Conservation (phyloP, 2,113 vertebrate species). For the Malaclemys terrapin region DNA sequence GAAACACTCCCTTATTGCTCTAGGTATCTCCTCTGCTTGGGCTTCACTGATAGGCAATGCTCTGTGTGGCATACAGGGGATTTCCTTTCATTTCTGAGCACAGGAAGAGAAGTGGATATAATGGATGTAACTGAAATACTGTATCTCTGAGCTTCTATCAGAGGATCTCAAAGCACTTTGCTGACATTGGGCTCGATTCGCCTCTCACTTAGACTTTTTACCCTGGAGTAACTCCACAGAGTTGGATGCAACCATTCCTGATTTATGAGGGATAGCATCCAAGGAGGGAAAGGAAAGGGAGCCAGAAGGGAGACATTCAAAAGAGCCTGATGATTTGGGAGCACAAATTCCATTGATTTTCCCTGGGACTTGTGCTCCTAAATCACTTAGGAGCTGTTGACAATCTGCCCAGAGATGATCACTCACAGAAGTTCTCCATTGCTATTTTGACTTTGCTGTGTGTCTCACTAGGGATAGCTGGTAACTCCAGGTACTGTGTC, state of each 20-base stretch:
- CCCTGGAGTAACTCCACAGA: neutral
- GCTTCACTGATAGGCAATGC: neutral
- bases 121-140: neutral
- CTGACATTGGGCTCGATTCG: accelerated
- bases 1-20: accelerated
- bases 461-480: neutral
- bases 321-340: neutral
- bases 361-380: neutral
- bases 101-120: accelerated
- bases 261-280: neutral
- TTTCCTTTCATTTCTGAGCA: neutral
- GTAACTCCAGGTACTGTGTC: neutral
- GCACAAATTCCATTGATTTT: neutral
- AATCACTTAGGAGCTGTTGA: neutral
- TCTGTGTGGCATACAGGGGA: neutral
- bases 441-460: neutral
- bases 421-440: neutral
- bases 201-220: neutral
- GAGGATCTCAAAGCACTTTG: neutral
- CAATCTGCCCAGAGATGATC: neutral
- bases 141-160: neutral
- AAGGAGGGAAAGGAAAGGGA: neutral
- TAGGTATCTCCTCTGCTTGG: neutral
- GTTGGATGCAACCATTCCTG: neutral
- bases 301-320: neutral